Evolutionary conservation across 2,888 invertebrate genomes (phyloP), one percentile per base, ranked within the genome.

Genomic region (Lordiphosa andalusiaca): DNA sequence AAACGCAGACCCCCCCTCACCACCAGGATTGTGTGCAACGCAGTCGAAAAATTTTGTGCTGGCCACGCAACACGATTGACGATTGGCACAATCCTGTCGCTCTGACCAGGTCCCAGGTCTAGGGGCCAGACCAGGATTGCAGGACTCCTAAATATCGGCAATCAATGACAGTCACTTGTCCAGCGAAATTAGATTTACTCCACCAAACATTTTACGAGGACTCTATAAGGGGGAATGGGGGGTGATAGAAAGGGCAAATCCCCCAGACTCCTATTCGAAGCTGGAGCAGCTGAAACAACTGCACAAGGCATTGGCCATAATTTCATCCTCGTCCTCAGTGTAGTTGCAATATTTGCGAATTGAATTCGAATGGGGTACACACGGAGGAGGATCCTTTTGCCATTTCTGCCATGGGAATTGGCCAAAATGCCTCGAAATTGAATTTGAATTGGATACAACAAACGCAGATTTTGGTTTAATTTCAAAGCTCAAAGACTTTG

Each of bases 121-220:
- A n/a, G 65, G 48, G 56, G 40, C 40, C 38, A 19, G 21, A 12
- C 40, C 19, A 54, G 42, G 65, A 35, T 59, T 63, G 70, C 70
- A 61, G 58, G 46, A 55, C 67, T 73, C 68, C 60, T 70, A 71
- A 72, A 70, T 77, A 77, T 85, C 61, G 78, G 69, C 84, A 84
- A 84, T 84, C 84, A 84, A 72, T 85, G 86, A 76, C 80, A 85
- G 64, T 73, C 84, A 85, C 76, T 82, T 85, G 78, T 81, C 82
- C 75, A 62, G 69, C 73, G 55, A 85, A 85, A 75, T 85, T 77
- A 82, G 83, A 85, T 84, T 84, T 81, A 84, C 84, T 75, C 69
- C 67, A 70, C 67, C 58, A 53, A 75, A 73, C 72, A 74, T 74
- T 78, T 78, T 82, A 73, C 59, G 67, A 54, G 12, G 9, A n/a